These are phyloP conservation scores for Xiphias gladius DNA, from an alignment of 2,113 vertebrate species.

Conservation along the genomic window DNA sequence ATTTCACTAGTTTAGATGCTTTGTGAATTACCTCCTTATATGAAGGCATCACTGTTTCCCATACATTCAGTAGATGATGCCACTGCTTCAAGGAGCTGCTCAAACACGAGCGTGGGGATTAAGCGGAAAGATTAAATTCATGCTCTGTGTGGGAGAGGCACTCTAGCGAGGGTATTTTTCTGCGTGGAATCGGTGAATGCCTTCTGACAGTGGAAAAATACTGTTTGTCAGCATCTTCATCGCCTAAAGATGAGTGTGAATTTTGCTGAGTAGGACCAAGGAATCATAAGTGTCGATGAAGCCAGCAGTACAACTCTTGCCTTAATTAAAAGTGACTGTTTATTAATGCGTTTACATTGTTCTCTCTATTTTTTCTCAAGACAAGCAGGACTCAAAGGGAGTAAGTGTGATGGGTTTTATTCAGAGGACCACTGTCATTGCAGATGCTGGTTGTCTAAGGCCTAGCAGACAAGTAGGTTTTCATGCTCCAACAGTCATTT, in stretches of 20 bases:
- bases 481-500: not conserved
- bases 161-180: slow-evolving; percentile 36
- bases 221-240: slow-evolving; percentile 37
- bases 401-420: not conserved
- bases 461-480: not conserved
- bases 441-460: not conserved
- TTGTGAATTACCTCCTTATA: not conserved
- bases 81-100: not conserved
- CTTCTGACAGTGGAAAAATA: slow-evolving; percentile 21
- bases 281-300: slow-evolving; percentile 25
- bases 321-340: slow-evolving; percentile 22
- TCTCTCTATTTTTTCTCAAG: not conserved
- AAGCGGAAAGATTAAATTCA: slow-evolving; percentile 9
- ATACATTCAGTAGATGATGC: not conserved
- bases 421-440: not conserved
- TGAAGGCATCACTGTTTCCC: not conserved
- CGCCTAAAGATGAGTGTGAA: slow-evolving; percentile 18
- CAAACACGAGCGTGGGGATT: not conserved
- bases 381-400: not conserved
- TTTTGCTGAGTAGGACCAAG: slow-evolving; percentile 33
- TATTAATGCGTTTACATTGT: slow-evolving; percentile 8
- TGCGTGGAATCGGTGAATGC: not conserved
- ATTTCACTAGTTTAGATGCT: not conserved
- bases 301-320: not conserved
- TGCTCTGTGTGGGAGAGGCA: slow-evolving; percentile 7